These are phyloP conservation scores for Bactericera cockerelli DNA, from an alignment of 1,140 invertebrate species.

Conservation along the genomic window DNA sequence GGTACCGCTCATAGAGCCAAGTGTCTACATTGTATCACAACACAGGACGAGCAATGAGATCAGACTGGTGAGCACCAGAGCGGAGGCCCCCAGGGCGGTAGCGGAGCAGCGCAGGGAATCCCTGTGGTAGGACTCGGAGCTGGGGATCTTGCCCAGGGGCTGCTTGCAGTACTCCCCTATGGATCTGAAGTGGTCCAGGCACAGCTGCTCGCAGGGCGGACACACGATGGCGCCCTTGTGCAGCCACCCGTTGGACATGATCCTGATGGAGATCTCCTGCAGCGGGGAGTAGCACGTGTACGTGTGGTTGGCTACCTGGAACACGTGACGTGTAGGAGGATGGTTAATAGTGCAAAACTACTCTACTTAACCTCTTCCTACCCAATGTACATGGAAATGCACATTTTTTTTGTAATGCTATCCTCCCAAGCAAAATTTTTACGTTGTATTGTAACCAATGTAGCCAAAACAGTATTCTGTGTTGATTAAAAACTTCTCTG, in stretches of 20 bases:
- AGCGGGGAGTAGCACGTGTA: slow-evolving; percentile 79
- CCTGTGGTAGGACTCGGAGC: neutral
- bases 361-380: too few species aligned
- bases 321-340: too few species aligned
- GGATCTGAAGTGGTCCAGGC: slow-evolving; percentile 31
- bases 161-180: slow-evolving; percentile 6
- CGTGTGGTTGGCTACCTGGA: slow-evolving; percentile 65
- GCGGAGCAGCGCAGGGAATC: neutral
- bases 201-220: slow-evolving; percentile 77
- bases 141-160: neutral
- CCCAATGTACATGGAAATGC: too few species aligned
- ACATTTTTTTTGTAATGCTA: too few species aligned
- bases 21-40: too few species aligned
- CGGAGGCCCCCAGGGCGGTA: neutral
- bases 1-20: too few species aligned
- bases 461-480: too few species aligned
- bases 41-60: neutral
- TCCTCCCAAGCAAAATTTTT: too few species aligned
- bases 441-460: too few species aligned
- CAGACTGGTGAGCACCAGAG: neutral
- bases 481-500: too few species aligned
- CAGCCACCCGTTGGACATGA: slow-evolving; percentile 71
- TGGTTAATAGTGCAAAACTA: too few species aligned
- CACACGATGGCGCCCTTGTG: slow-evolving; percentile 84
- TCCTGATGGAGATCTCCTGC: slow-evolving; percentile 68